Base-by-base conservation (phyloP, 2,113 vertebrate species). In the Cyprinodon tularosa region DNA sequence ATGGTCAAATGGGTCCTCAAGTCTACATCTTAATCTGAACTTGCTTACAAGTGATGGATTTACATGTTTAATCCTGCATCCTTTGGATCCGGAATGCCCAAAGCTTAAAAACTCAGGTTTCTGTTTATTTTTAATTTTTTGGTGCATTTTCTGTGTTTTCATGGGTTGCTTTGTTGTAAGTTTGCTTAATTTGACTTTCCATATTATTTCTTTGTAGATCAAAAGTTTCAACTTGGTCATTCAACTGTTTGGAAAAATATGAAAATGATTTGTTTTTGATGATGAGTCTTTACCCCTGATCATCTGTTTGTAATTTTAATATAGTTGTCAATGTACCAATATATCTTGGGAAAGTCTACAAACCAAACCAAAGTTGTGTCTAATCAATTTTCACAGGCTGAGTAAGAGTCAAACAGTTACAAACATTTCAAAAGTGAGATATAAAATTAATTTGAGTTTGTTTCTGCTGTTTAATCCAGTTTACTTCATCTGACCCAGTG, bases 181-280 rank as follows among this genome's bases (percentile, higher is more conserved):
- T 80, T 84, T 84, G 36, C 68, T 86, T 74, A 82, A 76, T 79
- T 81, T 60, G 42, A 62, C 61, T 81, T 67, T 40, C 73, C 83
- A 70, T 68, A 63, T 81, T 88, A 81, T 15, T 68, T 9, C 82
- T 83, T 80, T 85, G 78, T 80, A 72, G 59, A 84, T 57, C 74
- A 22, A 44, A 73, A 61, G 8, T 67, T 14, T 71, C 20, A 48
- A 72, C 60, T 42, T 38, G 44, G 74, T 84, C 86, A 40, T 73
- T 68, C 40, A 66, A 78, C 62, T 60, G n/a, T 65, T 17, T 83
- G 76, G 72, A 12, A 12, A 36, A 22, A 12, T 68, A 64, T 63
- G 61, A 73, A 42, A 74, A 29, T 37, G 20, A 36, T 47, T 73
- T 70, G 62, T 45, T 75, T 80, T 77, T 77, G 22, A 78, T 72